Percentiles rank a stretch among this genome's conserved stretches.
phyloP scores from a whole-genome alignment of 30 jellyfish, hydroid and myxozoan genomes.

The Turritopsis dohrnii region DNA sequence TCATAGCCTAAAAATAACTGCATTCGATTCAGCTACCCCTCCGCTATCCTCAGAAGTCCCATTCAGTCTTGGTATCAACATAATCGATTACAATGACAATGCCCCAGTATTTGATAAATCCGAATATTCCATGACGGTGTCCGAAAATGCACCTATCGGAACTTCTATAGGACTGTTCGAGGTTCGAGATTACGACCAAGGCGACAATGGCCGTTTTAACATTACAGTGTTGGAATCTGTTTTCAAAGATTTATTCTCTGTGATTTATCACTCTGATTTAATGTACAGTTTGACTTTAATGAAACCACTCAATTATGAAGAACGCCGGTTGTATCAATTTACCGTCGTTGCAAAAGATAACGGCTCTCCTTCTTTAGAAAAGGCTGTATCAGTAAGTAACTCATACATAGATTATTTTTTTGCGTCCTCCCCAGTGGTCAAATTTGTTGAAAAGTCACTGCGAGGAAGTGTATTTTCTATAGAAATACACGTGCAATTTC shows the following conservation, averaged over 20 bases:
- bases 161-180: neutral
- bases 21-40: constrained; percentile 26
- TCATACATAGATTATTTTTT: neutral
- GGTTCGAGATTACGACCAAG: constrained; percentile 11
- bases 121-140: neutral
- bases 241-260: neutral
- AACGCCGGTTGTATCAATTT: constrained; percentile 35
- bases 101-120: constrained; percentile 12
- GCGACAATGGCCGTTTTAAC: constrained; percentile 5
- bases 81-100: constrained; percentile 17
- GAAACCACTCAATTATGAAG: constrained; percentile 48
- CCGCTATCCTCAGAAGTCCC: neutral
- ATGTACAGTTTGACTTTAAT: constrained; percentile 12
- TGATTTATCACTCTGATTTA: neutral
- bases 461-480: too few relatives aligned
- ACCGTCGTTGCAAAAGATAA: constrained; percentile 60
- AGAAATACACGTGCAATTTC: too few relatives aligned
- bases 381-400: constrained; percentile 1
- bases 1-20: neutral
- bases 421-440: neutral
- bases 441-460: too few relatives aligned
- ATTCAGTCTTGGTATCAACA: constrained; percentile 6
- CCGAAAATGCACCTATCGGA: constrained; percentile 9
- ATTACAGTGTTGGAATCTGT: constrained; percentile 5
- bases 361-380: constrained; percentile 49